Evolutionary conservation across 2,797 vertebrate species (phyloP).

Genomic region (Hipposideros larvatus): DNA sequence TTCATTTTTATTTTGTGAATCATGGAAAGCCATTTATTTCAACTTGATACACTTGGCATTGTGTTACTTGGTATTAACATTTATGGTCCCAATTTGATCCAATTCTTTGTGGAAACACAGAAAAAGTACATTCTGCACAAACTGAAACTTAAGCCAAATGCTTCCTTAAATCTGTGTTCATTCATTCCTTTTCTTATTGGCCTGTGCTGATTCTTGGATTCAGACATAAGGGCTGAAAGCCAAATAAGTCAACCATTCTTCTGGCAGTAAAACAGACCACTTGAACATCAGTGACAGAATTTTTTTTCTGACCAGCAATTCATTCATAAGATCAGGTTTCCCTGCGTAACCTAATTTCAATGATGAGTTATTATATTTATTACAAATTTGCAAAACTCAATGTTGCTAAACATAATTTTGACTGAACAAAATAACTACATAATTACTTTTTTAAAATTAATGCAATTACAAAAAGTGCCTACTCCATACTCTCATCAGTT

Average conservation of each 20-base stretch:
- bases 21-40: background rate
- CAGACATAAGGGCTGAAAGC: background rate
- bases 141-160: background rate
- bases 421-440: background rate
- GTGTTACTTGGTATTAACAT: background rate
- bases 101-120: slow-evolving; percentile 7
- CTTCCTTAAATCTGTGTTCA: background rate
- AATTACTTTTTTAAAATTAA: slow-evolving; percentile 14
- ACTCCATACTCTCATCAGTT: background rate
- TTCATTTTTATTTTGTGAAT: slow-evolving; percentile 34
- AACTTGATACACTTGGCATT: background rate
- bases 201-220: background rate
- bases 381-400: background rate
- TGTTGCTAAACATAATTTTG: slow-evolving; percentile 15
- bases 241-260: background rate
- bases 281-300: background rate
- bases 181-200: background rate
- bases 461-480: background rate
- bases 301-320: slow-evolving; percentile 13
- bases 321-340: background rate
- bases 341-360: background rate
- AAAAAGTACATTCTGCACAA: background rate
- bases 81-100: background rate
- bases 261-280: background rate
- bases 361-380: background rate